phyloP scores from a whole-genome alignment of 2,888 invertebrate species.

The Apoda limacodes region DNA sequence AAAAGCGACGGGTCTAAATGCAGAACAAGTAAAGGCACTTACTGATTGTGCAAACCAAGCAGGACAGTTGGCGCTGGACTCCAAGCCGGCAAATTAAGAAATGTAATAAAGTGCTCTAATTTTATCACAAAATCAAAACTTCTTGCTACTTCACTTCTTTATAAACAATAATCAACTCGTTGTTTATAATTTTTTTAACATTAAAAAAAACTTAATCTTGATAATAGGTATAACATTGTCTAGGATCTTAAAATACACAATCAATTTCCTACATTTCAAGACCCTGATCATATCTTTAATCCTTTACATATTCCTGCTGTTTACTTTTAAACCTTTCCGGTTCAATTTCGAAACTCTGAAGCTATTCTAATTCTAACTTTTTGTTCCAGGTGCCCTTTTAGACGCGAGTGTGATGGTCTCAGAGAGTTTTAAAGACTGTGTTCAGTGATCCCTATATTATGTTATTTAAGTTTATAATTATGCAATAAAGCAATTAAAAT shows the following conservation, averaged over 20 bases:
- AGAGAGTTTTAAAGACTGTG: slow-evolving; percentile 68
- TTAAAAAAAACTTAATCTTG: too few species aligned
- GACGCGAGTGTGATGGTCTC: slow-evolving; percentile 48
- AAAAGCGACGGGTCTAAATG: slow-evolving; percentile 56
- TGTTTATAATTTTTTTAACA: too few species aligned
- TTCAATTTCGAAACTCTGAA: slow-evolving; percentile 2
- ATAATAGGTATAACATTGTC: too few species aligned
- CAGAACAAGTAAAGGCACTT: slow-evolving; percentile 57
- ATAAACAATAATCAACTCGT: too few species aligned
- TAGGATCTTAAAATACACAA: too few species aligned
- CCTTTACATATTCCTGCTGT: slow-evolving; percentile 3
- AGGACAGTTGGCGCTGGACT: slow-evolving; percentile 60
- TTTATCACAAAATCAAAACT: too few species aligned
- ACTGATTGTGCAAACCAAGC: slow-evolving; percentile 63
- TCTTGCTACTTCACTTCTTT: too few species aligned
- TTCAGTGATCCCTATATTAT: slow-evolving; percentile 63
- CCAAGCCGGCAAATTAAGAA: slow-evolving; percentile 55
- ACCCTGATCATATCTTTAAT: too few species aligned
- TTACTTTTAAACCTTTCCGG: slow-evolving; percentile 2
- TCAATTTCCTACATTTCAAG: too few species aligned
- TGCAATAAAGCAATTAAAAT: slow-evolving; percentile 47
- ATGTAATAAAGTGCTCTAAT: slow-evolving; percentile 49
- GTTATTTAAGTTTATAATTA: slow-evolving; percentile 41
- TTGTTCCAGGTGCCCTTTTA: slow-evolving; percentile 60
- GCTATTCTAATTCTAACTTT: slow-evolving; percentile 20